Percentiles rank a stretch among this genome's conserved stretches.
These are phyloP conservation scores for Prinia subflava DNA, from an alignment of 2,113 vertebrate genomes.

Conservation along the genomic window DNA sequence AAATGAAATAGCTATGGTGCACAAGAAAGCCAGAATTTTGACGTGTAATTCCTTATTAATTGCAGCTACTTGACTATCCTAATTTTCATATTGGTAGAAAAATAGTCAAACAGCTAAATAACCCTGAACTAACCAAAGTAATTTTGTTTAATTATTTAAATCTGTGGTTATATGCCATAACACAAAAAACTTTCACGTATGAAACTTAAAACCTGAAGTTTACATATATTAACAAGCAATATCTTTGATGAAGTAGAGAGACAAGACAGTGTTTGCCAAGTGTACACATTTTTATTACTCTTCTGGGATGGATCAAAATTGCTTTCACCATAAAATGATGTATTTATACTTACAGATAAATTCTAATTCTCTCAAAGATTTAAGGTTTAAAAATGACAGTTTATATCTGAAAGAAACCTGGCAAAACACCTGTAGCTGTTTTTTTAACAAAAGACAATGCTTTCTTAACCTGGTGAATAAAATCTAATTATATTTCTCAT, in stretches of 20 bases:
- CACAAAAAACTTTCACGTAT: background rate
- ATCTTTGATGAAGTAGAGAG: slow-evolving; percentile 19
- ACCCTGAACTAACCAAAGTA: background rate
- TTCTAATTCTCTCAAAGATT: background rate
- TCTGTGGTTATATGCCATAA: background rate
- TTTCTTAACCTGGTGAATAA: background rate
- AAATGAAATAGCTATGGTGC: background rate
- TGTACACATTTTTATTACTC: slow-evolving; percentile 7
- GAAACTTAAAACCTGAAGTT: background rate
- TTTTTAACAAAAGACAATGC: background rate
- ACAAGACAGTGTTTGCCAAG: slow-evolving; percentile 33
- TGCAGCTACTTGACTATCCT: background rate
- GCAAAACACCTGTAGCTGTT: background rate
- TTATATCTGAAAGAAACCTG: background rate
- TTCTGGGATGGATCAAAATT: background rate
- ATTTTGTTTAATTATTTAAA: background rate
- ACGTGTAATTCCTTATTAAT: background rate
- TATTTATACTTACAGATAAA: background rate
- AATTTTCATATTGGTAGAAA: background rate
- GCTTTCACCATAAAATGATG: background rate
- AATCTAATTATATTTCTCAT: background rate
- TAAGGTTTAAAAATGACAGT: background rate
- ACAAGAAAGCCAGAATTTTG: background rate
- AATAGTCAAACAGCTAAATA: background rate
- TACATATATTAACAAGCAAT: background rate